Base-by-base conservation (phyloP, 2,797 vertebrate species). In the Malacoctenus gilli region DNA sequence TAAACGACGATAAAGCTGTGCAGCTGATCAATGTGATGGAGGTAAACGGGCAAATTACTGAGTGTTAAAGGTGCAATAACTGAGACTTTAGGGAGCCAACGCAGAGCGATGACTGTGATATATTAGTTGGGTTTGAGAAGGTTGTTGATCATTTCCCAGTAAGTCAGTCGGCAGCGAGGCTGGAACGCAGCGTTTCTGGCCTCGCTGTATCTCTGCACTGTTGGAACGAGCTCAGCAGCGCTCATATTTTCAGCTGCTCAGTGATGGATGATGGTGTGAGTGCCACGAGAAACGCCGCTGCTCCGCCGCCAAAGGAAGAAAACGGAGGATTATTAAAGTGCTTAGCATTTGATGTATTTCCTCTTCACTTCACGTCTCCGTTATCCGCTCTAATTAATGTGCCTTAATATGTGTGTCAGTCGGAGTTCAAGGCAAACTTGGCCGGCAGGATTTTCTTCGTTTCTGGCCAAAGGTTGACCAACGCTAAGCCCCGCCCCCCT, bases 241-340 rank as follows among this genome's bases (percentile, higher is more conserved):
- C 46, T 75, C 59, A 59, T 55, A 53, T 63, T 75, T 78, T 49
- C 65, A 65, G 63, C 60, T 43, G 53, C 47, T 51, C 22, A 1
- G 34, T 77, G 81, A 84, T 75, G 54, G 71, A 82, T 82, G 82
- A 62, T 36, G 55, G 28, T 60, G 58, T 13, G 60, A 40, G 12
- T 32, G 42, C 50, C 50, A 60, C 44, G 32, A 67, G 34, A 72
- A 77, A 35, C 19, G 10, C 38, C 68, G 50, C 35, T 37, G 19
- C 14, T n/a, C 25, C 25, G 5, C 4, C 22, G 71, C 68, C 60
- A 71, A 68, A 62, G 58, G 50, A 61, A 56, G 30, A 41, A 56
- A 70, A 70, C 40, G 34, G 53, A 62, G 54, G 47, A 79, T 74
- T 62, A 68, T 69, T 32, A 55, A 59, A 70, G 31, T 41, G 35